A percentile compares a stretch with the other conserved stretches of the same genome.
Conservation (phyloP, 2,888 invertebrate species). For the Disparrhopalites patrizii region DNA sequence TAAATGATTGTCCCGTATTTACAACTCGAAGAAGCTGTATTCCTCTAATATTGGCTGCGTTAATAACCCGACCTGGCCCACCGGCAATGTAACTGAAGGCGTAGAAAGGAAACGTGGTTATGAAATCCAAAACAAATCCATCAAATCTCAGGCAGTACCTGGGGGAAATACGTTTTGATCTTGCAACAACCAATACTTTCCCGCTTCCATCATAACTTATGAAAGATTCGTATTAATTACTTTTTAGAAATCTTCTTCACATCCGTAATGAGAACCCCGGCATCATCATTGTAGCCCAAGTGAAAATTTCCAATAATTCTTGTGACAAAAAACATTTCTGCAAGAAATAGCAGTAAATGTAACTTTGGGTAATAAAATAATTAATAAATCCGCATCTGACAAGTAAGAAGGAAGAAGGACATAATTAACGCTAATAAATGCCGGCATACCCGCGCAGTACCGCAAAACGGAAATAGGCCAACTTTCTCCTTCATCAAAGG, state of each 20-base stretch:
- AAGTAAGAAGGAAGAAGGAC: no score
- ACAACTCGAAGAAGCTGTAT: slow-evolving; percentile 41
- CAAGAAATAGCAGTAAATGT: no score
- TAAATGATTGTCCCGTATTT: slow-evolving; percentile 2
- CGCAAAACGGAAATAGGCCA: slow-evolving; percentile 8
- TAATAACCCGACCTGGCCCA: not conserved
- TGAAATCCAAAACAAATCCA: slow-evolving; percentile 37
- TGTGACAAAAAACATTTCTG: slow-evolving; percentile 42
- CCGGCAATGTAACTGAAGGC: slow-evolving; percentile 16
- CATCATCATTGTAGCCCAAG: slow-evolving; percentile 40
- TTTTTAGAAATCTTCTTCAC: slow-evolving; percentile 26
- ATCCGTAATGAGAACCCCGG: slow-evolving; percentile 29
- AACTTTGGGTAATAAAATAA: no score
- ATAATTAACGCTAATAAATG: not conserved
- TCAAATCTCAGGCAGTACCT: slow-evolving; percentile 33
- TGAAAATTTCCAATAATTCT: slow-evolving; percentile 43
- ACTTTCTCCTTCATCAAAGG: slow-evolving; percentile 4
- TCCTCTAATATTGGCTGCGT: slow-evolving; percentile 30
- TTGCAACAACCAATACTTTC: not conserved
- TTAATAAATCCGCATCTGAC: not conserved
- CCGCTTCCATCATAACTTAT: not conserved
- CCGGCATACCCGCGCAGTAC: slow-evolving; percentile 1
- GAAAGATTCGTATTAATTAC: slow-evolving; percentile 20
- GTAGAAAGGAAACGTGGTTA: slow-evolving; percentile 34
- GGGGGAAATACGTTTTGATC: not conserved